A percentile compares a stretch with the other conserved stretches of the same genome.
Conservation (phyloP, 1,140 invertebrate species). For the Papilio helenus region DNA sequence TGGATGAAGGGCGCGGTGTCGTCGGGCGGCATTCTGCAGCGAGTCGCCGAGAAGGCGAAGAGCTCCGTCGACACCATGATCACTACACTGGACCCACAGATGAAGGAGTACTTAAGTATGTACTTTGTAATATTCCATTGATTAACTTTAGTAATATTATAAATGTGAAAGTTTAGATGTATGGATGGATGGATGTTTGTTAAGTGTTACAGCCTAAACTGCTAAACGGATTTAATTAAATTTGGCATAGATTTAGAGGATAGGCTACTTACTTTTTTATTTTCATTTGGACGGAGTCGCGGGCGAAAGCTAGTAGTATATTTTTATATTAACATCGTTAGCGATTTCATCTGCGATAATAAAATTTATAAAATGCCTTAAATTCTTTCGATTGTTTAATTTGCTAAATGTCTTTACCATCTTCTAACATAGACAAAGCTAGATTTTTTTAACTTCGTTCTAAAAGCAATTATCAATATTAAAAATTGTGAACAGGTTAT, state of each 20-base stretch:
- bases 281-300: too few relatives aligned
- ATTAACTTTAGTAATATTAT: too few relatives aligned
- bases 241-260: too few relatives aligned
- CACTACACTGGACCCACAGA: constrained; percentile 94
- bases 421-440: too few relatives aligned
- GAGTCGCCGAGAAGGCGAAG: constrained; percentile 89
- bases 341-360: too few relatives aligned
- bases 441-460: too few relatives aligned
- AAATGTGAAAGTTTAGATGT: too few relatives aligned
- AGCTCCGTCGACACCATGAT: constrained; percentile 93
- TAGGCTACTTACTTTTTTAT: too few relatives aligned
- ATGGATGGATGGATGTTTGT: too few relatives aligned
- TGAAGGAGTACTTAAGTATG: constrained; percentile 91
- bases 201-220: too few relatives aligned
- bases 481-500: background rate
- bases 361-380: constrained; percentile 2
- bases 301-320: background rate
- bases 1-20: constrained; percentile 85
- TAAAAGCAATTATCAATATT: too few relatives aligned
- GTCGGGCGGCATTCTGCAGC: constrained; percentile 76
- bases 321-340: constrained; percentile 12
- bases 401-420: background rate
- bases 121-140: background rate
- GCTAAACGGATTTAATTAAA: too few relatives aligned
- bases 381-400: background rate